Evolutionary conservation across 2,888 invertebrate species (phyloP), one percentile per base, ranked within the genome.

Genomic region (Octodonta nipae): DNA sequence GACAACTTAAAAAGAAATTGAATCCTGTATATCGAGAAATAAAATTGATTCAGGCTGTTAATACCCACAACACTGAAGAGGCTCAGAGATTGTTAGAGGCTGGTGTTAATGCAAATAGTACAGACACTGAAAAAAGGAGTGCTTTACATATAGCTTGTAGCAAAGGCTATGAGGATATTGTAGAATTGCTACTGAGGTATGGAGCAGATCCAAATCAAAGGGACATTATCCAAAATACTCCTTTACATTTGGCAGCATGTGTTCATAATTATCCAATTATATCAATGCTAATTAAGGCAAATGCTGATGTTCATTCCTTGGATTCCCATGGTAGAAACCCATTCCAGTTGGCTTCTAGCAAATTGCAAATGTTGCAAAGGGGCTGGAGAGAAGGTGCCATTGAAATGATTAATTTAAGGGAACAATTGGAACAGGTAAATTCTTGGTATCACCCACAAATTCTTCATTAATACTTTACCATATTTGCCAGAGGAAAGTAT

Each of bases 171-270:
- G 71, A 75, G 32, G 78, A 81, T 37, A 75, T 89, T 43, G 86
- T 89, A 24, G 69, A 70, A 47, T 61, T 78, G 27, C 64, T 92
- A 28, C 58, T 92, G 30, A 72, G 75, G 48, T 67, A 78, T 48
- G 87, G 52, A 15, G 91, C 91, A 2, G 75, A 91, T 63, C 86
- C 88, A 1, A 88, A 91, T 58, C 72, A 73, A 42, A 77, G 78
- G 46, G 91, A 92, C 54, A 73, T 77, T 3, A 64, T 87, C 30
- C 86, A 87, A 20, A 91, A 89, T 52, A 91, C 89, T 4, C 85
- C 91, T 2, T 67, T 92, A 4, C 92, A 92, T 61, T 66, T 92
- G 48, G 91, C 91, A 28, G 86, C 80, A n/a, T 82, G 83, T 46
- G 78, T 81, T 13, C 78, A 76, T 50, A 78, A 83, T 52, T 70